Conservation (phyloP, 1,140 invertebrate species). For the Scaptodrosophila lebanonensis region DNA sequence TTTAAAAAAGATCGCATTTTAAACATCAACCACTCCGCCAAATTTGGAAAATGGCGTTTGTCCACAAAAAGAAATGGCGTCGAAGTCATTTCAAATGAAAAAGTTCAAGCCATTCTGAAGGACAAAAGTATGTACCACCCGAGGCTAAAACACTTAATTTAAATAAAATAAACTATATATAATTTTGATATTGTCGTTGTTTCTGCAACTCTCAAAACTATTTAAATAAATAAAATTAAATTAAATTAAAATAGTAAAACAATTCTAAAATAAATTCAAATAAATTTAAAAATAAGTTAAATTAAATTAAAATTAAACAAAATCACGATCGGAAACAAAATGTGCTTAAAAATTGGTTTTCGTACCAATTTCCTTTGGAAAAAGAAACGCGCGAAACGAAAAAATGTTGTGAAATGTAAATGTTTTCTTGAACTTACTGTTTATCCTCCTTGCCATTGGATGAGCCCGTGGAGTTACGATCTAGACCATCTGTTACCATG, state of each 20-base stretch:
- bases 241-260: background rate
- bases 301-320: background rate
- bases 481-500: conserved; percentile 85
- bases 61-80: too few species aligned
- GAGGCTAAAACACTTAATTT: too few species aligned
- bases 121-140: too few species aligned
- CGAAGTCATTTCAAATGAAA: too few species aligned
- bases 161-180: conserved; percentile 4
- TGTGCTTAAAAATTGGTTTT: background rate
- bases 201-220: too few species aligned
- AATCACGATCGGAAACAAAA: background rate
- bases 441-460: conserved; percentile 79
- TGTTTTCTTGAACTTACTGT: conserved; percentile 78
- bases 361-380: background rate
- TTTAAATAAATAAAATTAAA: background rate
- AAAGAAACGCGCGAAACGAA: background rate
- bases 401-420: conserved; percentile 20
- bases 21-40: too few species aligned
- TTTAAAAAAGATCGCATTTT: too few species aligned
- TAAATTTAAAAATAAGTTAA: background rate
- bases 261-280: background rate
- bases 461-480: conserved; percentile 76
- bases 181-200: too few species aligned
- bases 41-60: too few species aligned
- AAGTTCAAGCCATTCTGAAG: too few species aligned